Base-by-base conservation (phyloP, 2,797 vertebrate genomes). In the Chelon auratus region DNA sequence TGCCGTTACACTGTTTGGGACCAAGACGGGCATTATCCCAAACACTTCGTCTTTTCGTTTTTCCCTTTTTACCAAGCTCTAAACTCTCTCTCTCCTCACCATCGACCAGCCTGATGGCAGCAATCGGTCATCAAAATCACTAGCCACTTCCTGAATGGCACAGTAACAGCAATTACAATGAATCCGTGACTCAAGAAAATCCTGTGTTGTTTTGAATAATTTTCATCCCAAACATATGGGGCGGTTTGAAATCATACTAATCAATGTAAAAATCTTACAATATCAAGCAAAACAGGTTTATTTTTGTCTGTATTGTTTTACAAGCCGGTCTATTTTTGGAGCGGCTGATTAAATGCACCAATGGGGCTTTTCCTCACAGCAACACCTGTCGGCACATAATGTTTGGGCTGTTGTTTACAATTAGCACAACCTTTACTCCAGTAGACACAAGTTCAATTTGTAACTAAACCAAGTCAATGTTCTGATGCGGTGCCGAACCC, bases 381-480 rank as follows among this genome's bases (percentile, higher is more conserved):
- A 11, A 14, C 22, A 24, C 39, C 39, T 43, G 20, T 60, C 15
- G 26, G 9, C 9, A 47, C 11, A 3, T 18, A 12, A 47, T 45
- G 9, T 17, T 10, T 18, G 17, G 18, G 42, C 58, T 14, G 17
- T 61, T 47, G 40, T 15, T 30, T 60, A 26, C 58, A 45, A 5
- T 60, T 45, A 33, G 9, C 9, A 13, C 43, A 33, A 45, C 59
- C 33, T 47, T 61, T 61, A 61, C 59, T 20, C 24, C 26, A 18
- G 2, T 3, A 48, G 43, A 61, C 43, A 48, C 12, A 18, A 47
- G 17, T 61, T 61, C 42, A 33, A 33, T 30, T 33, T 43, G 8
- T 43, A 24, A 43, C 40, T n/a, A 47, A 62, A 48, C 26, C 11
- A 30, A 50, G n/a, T 36, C 45, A 37, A 10, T 62, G 33, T 37